A percentile compares a stretch with the other conserved stretches of the same genome.
phyloP scores from a whole-genome alignment of 2,888 invertebrate genomes.

The Buathra laborator region DNA sequence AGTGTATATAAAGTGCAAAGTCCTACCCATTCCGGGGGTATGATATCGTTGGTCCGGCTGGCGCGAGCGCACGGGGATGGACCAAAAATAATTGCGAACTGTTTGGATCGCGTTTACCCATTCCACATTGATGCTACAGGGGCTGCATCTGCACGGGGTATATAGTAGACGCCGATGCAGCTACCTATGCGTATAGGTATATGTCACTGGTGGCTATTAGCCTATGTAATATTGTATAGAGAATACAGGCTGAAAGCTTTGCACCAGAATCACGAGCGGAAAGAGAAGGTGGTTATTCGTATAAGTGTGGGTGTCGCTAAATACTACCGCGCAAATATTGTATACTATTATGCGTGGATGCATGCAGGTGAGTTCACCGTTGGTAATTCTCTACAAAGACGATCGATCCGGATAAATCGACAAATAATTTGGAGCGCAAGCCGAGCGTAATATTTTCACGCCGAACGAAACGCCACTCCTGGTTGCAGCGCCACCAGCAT shows the following conservation, averaged over 20 bases:
- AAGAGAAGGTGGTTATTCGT: conserved; percentile 10
- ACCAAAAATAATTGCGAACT: conserved; percentile 46
- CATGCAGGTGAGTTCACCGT: conserved; percentile 6
- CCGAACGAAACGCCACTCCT: conserved; percentile 57
- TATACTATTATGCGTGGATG: conserved; percentile 5
- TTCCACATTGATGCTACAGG: conserved; percentile 13
- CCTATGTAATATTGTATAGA: conserved; percentile 30
- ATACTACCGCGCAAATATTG: conserved; percentile 21
- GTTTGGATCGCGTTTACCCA: conserved; percentile 48
- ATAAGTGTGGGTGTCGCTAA: conserved; percentile 3
- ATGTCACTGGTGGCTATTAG: conserved; percentile 27
- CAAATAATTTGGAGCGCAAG: conserved; percentile 56
- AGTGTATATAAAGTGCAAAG: conserved; percentile 21
- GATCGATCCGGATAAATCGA: conserved; percentile 61
- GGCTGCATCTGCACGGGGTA: conserved; percentile 1
- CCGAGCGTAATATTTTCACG: conserved; percentile 65
- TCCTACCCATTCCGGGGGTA: not conserved
- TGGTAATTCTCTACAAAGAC: conserved; percentile 37
- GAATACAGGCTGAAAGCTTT: conserved; percentile 27
- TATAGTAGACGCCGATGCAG: conserved; percentile 5
- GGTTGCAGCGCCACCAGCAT: conserved; percentile 15
- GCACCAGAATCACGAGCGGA: not conserved
- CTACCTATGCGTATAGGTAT: conserved; percentile 20
- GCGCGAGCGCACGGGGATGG: conserved; percentile 14
- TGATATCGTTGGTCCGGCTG: conserved; percentile 17